Evolutionary conservation across 2,113 vertebrate genomes (phyloP), one percentile per base, ranked within the genome.

Genomic region (Istiophorus platypterus): DNA sequence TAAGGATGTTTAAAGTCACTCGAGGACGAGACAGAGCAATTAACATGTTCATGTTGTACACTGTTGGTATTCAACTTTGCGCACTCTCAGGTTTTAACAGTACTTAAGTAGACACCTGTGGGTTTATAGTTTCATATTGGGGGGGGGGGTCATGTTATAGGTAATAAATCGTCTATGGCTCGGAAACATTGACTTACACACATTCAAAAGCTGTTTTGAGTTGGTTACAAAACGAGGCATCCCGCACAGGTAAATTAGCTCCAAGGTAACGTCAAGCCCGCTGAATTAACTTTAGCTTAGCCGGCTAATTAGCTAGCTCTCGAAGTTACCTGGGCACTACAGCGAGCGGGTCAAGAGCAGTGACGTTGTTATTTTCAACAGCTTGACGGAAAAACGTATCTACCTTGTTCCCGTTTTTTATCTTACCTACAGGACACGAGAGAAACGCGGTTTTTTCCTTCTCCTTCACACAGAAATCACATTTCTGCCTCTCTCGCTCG

Each of bases 261-360:
- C 0, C 7, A 15, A 26, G 70, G 71, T 78, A 78, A 73, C 34
- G 41, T 62, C 63, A 73, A 82, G 64, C 57, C 61, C 11, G 34
- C 77, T 73, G 81, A 75, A 73, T 85, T 88, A 78, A 90, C 82
- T 90, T 82, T 85, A 91, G 85, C 88, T 84, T 85, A 82, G 84
- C 84, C 4, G 41, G 89, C 85, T 90, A 92, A 85, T 77, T 62
- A 78, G 83, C 86, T 89, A 80, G 70, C 84, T 76, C 17, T 66
- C 59, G 27, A 71, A 84, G 54, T 82, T 73, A 73, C 76, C 22
- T 80, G 70, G 52, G 24, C 22, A 78, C 75, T 1, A n/a, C n/a
- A 62, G 76, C 74, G 77, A 56, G n/a, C 41, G 47, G 74, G 39
- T 67, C 24, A 59, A 51, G 20, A 31, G 5, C 17, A 47, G 13